Evolutionary conservation across 2,888 invertebrate species (phyloP).

Genomic region (Allygus modestus): DNA sequence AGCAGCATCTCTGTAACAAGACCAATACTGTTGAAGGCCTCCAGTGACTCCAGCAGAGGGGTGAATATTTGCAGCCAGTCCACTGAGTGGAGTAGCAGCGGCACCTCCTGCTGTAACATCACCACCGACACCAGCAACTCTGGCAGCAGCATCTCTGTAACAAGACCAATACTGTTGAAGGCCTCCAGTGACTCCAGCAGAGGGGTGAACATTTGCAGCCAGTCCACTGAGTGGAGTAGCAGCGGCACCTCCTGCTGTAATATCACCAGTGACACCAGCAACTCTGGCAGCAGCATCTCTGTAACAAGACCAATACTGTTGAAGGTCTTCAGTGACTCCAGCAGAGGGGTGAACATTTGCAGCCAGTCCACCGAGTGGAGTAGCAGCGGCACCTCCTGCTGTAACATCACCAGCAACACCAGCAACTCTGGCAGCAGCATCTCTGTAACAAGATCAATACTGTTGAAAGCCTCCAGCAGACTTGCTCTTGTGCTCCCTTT

Average conservation of each 20-base stretch:
- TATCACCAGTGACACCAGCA: slow-evolving; percentile 81
- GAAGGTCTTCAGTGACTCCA: slow-evolving; percentile 80
- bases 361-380: slow-evolving; percentile 77
- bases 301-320: no score
- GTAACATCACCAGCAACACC: slow-evolving; percentile 81
- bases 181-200: slow-evolving; percentile 80
- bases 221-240: slow-evolving; percentile 77
- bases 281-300: slow-evolving; percentile 81
- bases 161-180: slow-evolving; percentile 70
- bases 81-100: slow-evolving; percentile 76
- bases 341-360: slow-evolving; percentile 78
- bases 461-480: slow-evolving; percentile 76
- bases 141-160: slow-evolving; percentile 79
- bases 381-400: slow-evolving; percentile 78
- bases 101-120: slow-evolving; percentile 80
- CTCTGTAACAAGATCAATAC: no score
- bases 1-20: slow-evolving; percentile 77
- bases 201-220: slow-evolving; percentile 78
- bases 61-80: slow-evolving; percentile 79
- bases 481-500: no score
- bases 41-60: slow-evolving; percentile 81
- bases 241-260: slow-evolving; percentile 80
- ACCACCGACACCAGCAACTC: slow-evolving; percentile 83
- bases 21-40: slow-evolving; percentile 79
- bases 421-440: slow-evolving; percentile 81